Percentiles rank a stretch among this genome's conserved stretches.
Conservation (phyloP, 2,113 vertebrate genomes). For the Sylvia atricapilla region DNA sequence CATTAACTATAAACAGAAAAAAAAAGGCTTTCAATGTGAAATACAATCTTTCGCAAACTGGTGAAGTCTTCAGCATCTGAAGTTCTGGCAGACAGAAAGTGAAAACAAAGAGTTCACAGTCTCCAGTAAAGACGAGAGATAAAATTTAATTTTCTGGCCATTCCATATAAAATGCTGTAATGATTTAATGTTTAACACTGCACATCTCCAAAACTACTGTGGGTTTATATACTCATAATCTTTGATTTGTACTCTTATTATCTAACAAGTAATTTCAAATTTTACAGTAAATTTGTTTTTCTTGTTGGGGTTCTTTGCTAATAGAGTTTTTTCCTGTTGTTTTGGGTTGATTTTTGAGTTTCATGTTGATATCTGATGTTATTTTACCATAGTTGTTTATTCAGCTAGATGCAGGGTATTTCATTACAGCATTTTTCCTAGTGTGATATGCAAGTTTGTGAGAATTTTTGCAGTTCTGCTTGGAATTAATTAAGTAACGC, state of each 20-base stretch:
- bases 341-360: background rate
- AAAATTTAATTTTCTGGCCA: background rate
- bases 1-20: conserved; percentile 4
- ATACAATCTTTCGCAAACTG: background rate
- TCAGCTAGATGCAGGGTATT: background rate
- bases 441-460: background rate
- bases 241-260: background rate
- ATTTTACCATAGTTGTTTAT: background rate
- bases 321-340: background rate
- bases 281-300: background rate
- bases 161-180: background rate
- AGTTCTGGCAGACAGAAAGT: background rate
- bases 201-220: background rate
- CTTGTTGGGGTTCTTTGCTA: background rate
- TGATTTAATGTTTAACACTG: background rate
- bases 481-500: background rate
- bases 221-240: background rate
- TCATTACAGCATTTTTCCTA: background rate
- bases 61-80: background rate
- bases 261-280: background rate
- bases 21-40: background rate
- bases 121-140: background rate
- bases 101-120: background rate
- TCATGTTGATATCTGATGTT: background rate
- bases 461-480: background rate